Conservation (phyloP, 1,140 invertebrate genomes). For the Panagrolaimus sp. region DNA sequence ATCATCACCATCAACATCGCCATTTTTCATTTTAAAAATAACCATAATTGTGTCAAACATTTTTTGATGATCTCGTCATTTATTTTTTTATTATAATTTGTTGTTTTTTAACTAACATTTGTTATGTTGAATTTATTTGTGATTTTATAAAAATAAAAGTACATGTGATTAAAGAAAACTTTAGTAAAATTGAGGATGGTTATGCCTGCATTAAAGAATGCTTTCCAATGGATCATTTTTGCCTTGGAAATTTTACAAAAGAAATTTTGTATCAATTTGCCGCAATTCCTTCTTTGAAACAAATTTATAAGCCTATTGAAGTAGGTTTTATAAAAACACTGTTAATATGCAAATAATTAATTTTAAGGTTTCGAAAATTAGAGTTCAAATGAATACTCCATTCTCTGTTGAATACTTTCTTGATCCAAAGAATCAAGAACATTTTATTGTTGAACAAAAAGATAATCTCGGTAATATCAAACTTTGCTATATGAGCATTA, state of each 20-base stretch:
- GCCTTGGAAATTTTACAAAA: slow-evolving; percentile 47
- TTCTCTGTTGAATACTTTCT: slow-evolving; percentile 11
- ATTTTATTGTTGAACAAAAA: slow-evolving; percentile 2
- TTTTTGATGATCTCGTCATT: slow-evolving; percentile 24
- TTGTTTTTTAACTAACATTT: neutral
- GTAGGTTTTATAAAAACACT: neutral
- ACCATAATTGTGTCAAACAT: slow-evolving; percentile 11
- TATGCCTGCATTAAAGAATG: slow-evolving; percentile 56
- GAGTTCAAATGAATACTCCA: neutral
- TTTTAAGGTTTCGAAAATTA: slow-evolving; percentile 1
- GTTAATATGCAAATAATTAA: neutral
- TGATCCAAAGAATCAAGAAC: neutral
- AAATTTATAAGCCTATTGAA: neutral
- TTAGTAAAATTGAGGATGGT: slow-evolving; percentile 53
- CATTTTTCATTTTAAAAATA: slow-evolving; percentile 18
- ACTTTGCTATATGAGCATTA: neutral
- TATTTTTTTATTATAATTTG: slow-evolving; percentile 21
- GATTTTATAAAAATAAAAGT: neutral
- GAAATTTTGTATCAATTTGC: slow-evolving; percentile 58
- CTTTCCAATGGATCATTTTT: slow-evolving; percentile 31
- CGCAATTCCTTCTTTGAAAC: slow-evolving; percentile 28
- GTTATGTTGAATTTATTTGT: slow-evolving; percentile 16
- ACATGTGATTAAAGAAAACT: slow-evolving; percentile 18
- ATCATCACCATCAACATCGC: slow-evolving; percentile 20
- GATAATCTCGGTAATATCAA: neutral